Percentiles rank a stretch among this genome's conserved stretches.
Evolutionary conservation across 1,140 invertebrate species (phyloP).

Genomic region (Drosophila novamexicana): DNA sequence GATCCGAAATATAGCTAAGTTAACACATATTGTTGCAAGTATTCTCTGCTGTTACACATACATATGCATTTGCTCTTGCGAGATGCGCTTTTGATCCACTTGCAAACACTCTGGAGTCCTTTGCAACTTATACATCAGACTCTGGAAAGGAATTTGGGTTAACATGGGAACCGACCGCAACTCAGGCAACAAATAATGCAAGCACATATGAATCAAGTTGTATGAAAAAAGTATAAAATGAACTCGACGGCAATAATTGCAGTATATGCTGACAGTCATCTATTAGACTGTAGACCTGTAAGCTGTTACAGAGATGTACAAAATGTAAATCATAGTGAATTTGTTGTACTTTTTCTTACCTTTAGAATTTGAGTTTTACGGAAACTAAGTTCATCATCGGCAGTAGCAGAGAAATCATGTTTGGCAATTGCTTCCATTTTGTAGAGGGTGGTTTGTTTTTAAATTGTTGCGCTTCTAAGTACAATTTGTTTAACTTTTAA

Average conservation of each 20-base stretch:
- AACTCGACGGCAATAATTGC: neutral
- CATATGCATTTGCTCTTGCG: no score
- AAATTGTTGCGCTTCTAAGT: conserved; percentile 32
- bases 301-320: neutral
- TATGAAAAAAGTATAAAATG: neutral
- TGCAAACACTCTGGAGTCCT: neutral
- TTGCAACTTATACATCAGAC: neutral
- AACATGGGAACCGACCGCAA: neutral
- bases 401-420: conserved; percentile 99
- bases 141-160: neutral
- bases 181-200: neutral
- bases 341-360: conserved; percentile 86
- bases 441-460: conserved; percentile 44
- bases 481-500: conserved; percentile 44
- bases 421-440: conserved; percentile 99
- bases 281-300: neutral
- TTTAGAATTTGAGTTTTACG: conserved; percentile 96
- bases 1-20: no score
- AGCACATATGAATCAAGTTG: neutral
- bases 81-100: neutral
- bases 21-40: no score
- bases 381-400: conserved; percentile 99
- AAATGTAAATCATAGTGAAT: neutral
- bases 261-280: neutral
- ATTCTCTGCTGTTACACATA: no score